These are phyloP conservation scores for Cheilinus undulatus DNA, from an alignment of 2,113 vertebrate genomes.

Conservation along the genomic window DNA sequence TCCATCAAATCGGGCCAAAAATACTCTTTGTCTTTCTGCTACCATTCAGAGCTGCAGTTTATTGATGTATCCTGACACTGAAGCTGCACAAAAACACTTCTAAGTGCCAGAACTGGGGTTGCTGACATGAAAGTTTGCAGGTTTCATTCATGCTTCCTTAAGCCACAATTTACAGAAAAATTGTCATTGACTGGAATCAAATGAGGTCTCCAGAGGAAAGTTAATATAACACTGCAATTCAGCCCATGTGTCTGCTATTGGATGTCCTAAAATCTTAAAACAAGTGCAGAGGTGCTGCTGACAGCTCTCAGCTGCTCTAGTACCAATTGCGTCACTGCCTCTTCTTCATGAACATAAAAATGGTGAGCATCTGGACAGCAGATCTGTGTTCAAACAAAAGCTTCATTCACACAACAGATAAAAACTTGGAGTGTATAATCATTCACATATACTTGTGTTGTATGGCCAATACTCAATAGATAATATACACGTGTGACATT, in stretches of 20 bases:
- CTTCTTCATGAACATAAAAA: conserved; percentile 34
- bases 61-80: conserved; percentile 15
- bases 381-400: conserved; percentile 29
- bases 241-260: conserved; percentile 3
- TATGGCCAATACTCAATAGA: too few relatives aligned
- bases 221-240: not conserved
- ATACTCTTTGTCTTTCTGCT: conserved; percentile 5
- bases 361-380: conserved; percentile 46
- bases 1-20: conserved; percentile 11
- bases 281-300: conserved; percentile 1
- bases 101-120: not conserved
- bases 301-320: conserved; percentile 23
- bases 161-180: conserved; percentile 11
- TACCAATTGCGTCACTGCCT: conserved; percentile 23
- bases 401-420: conserved; percentile 25
- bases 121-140: conserved; percentile 16
- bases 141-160: conserved; percentile 2
- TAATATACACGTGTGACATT: too few relatives aligned
- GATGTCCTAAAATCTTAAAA: not conserved
- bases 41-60: conserved; percentile 12
- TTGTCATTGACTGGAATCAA: conserved; percentile 5
- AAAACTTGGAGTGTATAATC: conserved; percentile 10
- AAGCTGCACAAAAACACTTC: conserved; percentile 17
- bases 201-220: not conserved
- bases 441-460: too few relatives aligned